Evolutionary conservation across 2,113 vertebrate species (phyloP), one percentile per base, ranked within the genome.

Genomic region (Phoxinus phoxinus): DNA sequence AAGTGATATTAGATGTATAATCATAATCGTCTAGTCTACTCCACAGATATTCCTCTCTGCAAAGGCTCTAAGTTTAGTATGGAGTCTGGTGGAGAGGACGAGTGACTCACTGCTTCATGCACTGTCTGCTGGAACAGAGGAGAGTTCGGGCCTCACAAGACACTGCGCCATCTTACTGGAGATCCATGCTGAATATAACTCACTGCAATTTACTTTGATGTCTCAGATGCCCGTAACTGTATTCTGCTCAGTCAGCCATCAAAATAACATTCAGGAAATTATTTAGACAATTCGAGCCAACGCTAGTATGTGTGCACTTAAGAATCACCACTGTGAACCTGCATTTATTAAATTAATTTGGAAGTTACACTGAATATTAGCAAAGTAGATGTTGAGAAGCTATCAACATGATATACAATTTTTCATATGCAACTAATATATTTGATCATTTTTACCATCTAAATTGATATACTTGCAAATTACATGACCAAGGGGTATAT

Each of bases 31-130:
- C 46, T 65, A 72, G 19, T 19, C 53, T 65, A 72, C 30, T n/a
- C 53, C 58, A 69, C 58, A 67, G 35, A 78, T 19, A 53, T 76
- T 19, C 37, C 65, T 80, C 59, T 44, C 80, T 71, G 74, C 32
- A 27, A 27, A 79, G 84, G n/a, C 48, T 71, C 56, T 69, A 87
- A 85, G 77, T 87, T 69, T 44, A 87, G 48, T 32, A 27, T 71
- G 72, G 9, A 53, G 53, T 75, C 69, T 80, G 53, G 9, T 3
- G 46, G 67, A 76, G 59, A 13, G 41, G 15, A 65, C 2, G 83
- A 46, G 61, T 84, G 84, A 86, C 67, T 76, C 67, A 84, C 72
- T 61, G 61, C 35, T 81, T 51, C 81, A 41, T 72, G 71, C 46
- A 77, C 27, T 87, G 32, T 71, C 41, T 37, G 11, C 25, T 74